A percentile compares a stretch with the other conserved stretches of the same genome.
These are phyloP conservation scores for Patella caerulea DNA, from an alignment of 2,888 invertebrate genomes.

Conservation along the genomic window DNA sequence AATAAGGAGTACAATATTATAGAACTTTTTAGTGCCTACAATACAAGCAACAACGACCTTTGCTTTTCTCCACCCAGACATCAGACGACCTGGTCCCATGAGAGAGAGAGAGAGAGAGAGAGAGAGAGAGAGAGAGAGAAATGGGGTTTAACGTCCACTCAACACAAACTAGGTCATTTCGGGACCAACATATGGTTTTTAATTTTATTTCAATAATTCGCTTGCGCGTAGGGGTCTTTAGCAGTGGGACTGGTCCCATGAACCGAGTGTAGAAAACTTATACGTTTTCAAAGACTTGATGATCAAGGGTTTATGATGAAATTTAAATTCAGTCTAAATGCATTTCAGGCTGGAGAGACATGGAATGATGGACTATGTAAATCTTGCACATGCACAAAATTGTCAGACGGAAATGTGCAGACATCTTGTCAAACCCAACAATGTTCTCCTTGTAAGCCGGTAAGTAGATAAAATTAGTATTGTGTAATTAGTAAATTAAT, in stretches of 20 bases:
- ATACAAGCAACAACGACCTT: conserved; percentile 24
- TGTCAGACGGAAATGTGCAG: conserved; percentile 36
- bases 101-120: too few species aligned
- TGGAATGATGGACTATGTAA: conserved; percentile 60
- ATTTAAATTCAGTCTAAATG: background rate
- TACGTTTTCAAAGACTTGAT: conserved; percentile 3
- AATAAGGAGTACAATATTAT: too few species aligned
- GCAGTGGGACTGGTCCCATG: background rate
- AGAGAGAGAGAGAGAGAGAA: too few species aligned
- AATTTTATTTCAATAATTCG: too few species aligned
- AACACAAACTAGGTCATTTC: too few species aligned
- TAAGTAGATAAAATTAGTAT: conserved; percentile 25
- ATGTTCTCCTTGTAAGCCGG: conserved; percentile 48
- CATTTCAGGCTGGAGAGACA: conserved; percentile 47
- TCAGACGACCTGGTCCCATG: conserved; percentile 15
- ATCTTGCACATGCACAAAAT: conserved; percentile 47
- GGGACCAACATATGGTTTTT: too few species aligned
- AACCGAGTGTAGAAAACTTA: conserved; percentile 27
- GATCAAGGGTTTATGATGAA: background rate
- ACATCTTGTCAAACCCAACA: conserved; percentile 48
- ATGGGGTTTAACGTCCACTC: too few species aligned
- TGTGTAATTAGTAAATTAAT: too few species aligned
- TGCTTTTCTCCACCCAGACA: background rate
- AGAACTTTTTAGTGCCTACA: too few species aligned
- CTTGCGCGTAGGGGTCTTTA: too few species aligned